Evolutionary conservation across 1,140 invertebrate species (phyloP), one percentile per base, ranked within the genome.

Genomic region (Drosophila suzukii): DNA sequence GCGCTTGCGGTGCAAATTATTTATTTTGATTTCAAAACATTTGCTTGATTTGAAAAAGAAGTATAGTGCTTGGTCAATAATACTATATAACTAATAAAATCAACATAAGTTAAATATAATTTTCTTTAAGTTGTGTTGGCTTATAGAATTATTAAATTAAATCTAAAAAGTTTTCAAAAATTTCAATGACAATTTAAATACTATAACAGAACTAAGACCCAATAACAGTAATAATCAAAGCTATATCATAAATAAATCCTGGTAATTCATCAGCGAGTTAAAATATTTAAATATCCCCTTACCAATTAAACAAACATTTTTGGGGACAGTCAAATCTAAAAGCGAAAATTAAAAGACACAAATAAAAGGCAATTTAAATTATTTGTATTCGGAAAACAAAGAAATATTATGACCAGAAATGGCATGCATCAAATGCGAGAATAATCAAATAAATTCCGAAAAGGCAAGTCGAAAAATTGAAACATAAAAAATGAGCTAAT

Each of bases 401-500:
- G 54, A 72, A 59, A 71, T 72, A 72, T 71, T 72, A 32, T 60
- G 67, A 60, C 67, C 67, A 71, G 66, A 71, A 73, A 73, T 59
- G 56, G 67, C 38, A 72, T 72, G 67, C 66, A 51, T 60, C 53
- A 58, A 38, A 66, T 54, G 66, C 46, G 66, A 68, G 47, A 59
- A 54, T 58, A 57, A 59, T 58, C 32, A 73, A 65, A 75, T 75
- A 56, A 65, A 75, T 75, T 74, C 70, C 51, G 39, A 71, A 70
- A 71, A 55, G 43, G 50, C 41, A 57, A 56, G 12, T 47, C 67
- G 32, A 65, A 63, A 81, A 63, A 81, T 81, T 81, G 51, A 81
- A 81, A 81, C 78, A 81, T 81, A 61, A 81, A 76, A 63, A 81
- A 54, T 63, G 57, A 81, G 81, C 72, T 81, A 81, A 81, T 81